Evolutionary conservation across 2,888 invertebrate species (phyloP).

Genomic region (Drosophila mimica): DNA sequence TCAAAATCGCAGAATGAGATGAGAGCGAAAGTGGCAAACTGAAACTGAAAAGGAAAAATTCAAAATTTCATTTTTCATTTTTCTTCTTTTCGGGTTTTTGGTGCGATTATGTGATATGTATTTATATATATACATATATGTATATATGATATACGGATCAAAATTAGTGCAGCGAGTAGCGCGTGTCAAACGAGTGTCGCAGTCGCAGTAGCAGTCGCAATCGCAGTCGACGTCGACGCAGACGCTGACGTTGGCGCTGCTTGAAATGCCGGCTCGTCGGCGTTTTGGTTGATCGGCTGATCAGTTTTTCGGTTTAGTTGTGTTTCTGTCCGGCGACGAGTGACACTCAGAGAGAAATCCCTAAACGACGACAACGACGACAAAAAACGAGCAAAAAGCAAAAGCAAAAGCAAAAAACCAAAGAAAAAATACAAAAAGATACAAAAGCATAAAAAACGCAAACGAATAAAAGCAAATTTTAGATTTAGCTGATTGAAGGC

Average conservation of each 20-base stretch:
- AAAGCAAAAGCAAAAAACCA: slow-evolving; percentile 22
- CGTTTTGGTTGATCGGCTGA: slow-evolving; percentile 57
- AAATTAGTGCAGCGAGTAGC: slow-evolving; percentile 50
- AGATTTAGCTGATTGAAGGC: slow-evolving; percentile 65
- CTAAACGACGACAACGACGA: slow-evolving; percentile 48
- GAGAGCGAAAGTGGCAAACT: slow-evolving; percentile 43
- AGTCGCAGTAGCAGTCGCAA: slow-evolving; percentile 19
- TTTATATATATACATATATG: slow-evolving; percentile 4
- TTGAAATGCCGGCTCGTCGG: slow-evolving; percentile 66
- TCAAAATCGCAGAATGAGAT: slow-evolving; percentile 22
- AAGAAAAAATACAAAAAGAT: slow-evolving; percentile 7
- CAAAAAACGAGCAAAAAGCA: slow-evolving; percentile 43
- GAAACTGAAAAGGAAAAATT: slow-evolving; percentile 34
- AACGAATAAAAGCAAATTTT: slow-evolving; percentile 59
- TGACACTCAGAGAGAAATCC: slow-evolving; percentile 62
- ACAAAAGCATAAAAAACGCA: slow-evolving; percentile 28
- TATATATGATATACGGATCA: slow-evolving; percentile 27
- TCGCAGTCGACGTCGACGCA: slow-evolving; percentile 14
- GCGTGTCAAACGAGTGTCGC: slow-evolving; percentile 50
- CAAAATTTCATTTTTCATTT: slow-evolving; percentile 1
- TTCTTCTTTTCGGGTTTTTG: not conserved
- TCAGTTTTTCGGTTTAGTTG: slow-evolving; percentile 74
- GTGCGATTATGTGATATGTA: slow-evolving; percentile 29
- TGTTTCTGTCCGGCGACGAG: slow-evolving; percentile 75
- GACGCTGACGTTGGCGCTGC: slow-evolving; percentile 23